A percentile compares a stretch with the other conserved stretches of the same genome.
These are phyloP conservation scores for Clarias magur DNA, from an alignment of 2,113 vertebrate genomes.

Conservation along the genomic window DNA sequence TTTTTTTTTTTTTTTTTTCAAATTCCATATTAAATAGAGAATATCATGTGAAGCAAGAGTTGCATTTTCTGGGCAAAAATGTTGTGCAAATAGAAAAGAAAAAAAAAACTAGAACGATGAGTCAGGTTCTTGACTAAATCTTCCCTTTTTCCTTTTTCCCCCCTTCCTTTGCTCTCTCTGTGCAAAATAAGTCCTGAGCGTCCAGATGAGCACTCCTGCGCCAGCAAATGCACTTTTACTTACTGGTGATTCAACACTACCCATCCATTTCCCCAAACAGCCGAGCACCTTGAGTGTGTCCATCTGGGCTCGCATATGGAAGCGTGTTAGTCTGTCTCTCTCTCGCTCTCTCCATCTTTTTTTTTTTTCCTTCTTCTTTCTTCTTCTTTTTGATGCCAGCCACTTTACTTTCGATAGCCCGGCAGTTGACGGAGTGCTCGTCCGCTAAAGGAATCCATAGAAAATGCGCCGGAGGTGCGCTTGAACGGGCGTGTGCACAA, in stretches of 20 bases:
- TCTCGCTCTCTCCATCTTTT: neutral
- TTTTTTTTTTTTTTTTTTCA: neutral
- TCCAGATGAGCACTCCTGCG: neutral
- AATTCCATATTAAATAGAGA: conserved; percentile 14
- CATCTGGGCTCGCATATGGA: conserved; percentile 30
- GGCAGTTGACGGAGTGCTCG: conserved; percentile 34
- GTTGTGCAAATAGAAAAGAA: neutral
- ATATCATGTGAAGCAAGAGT: neutral
- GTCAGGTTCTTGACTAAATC: neutral
- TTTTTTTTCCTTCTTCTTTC: neutral
- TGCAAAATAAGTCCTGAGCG: conserved; percentile 13
- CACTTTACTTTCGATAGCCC: conserved; percentile 43
- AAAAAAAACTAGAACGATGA: neutral
- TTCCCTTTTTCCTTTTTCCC: neutral
- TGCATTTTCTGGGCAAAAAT: too few relatives aligned
- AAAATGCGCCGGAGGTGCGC: conserved; percentile 30
- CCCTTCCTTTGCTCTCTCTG: neutral
- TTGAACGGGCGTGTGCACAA: conserved; percentile 32
- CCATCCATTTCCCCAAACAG: conserved; percentile 25
- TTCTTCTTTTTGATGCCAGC: conserved; percentile 31
- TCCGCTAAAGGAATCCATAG: conserved; percentile 42
- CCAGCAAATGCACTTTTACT: conserved; percentile 37
- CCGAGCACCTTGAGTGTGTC: conserved; percentile 36
- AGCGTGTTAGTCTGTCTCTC: neutral
- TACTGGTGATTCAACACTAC: conserved; percentile 37